phyloP scores from a whole-genome alignment of 1,140 invertebrate species.

The Ylistrum balloti region DNA sequence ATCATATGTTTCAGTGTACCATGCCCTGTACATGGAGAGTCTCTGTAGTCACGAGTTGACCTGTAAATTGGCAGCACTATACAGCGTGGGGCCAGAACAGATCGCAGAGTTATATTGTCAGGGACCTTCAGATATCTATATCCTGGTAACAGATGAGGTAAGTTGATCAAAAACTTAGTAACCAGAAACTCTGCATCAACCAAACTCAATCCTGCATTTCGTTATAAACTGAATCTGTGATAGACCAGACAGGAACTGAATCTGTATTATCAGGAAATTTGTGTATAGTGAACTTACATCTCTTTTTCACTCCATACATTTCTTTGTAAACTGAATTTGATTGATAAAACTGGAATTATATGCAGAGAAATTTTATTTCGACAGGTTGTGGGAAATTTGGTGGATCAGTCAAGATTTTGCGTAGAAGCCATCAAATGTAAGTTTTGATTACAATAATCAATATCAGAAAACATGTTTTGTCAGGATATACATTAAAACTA shows the following conservation, averaged over 20 bases:
- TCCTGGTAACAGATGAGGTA: slow-evolving; percentile 90
- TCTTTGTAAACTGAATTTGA: not conserved
- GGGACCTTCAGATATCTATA: slow-evolving; percentile 89
- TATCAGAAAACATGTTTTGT: no score
- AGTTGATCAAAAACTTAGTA: not conserved
- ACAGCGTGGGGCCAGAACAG: slow-evolving; percentile 85
- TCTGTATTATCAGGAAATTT: no score
- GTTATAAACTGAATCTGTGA: no score
- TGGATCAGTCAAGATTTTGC: slow-evolving; percentile 74
- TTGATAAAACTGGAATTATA: not conserved
- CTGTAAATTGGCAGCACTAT: slow-evolving; percentile 86
- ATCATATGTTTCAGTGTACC: slow-evolving; percentile 85
- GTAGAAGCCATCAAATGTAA: slow-evolving; percentile 77
- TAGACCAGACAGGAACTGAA: no score
- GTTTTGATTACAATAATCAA: not conserved
- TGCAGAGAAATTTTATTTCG: not conserved
- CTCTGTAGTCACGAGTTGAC: slow-evolving; percentile 87
- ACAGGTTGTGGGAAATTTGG: slow-evolving; percentile 74
- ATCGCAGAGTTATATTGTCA: slow-evolving; percentile 88
- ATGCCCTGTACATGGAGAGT: slow-evolving; percentile 90
- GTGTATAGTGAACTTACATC: not conserved
- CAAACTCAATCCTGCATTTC: no score
- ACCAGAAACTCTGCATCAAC: no score
- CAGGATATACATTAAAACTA: no score
- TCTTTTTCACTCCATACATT: not conserved